Conservation (phyloP, 2,888 invertebrate species). For the Drosophila prostipennis region DNA sequence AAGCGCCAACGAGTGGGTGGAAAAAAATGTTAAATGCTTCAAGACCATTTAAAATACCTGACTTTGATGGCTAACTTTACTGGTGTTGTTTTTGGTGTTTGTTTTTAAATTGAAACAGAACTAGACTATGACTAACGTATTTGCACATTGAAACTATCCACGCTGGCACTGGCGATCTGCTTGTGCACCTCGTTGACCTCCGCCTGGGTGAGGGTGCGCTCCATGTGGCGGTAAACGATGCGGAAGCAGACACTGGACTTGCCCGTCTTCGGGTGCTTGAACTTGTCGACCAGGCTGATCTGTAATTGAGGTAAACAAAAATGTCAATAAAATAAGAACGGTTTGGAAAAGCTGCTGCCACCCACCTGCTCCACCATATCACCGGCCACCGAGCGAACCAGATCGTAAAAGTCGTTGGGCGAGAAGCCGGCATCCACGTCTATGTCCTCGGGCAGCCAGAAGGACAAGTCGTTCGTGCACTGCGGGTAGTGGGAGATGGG, state of each 20-base stretch:
- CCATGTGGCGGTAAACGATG: constrained; percentile 96
- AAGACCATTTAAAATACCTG: constrained; percentile 31
- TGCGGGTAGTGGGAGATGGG: constrained; percentile 94
- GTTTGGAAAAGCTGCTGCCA: fast-evolving
- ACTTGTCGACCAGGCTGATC: constrained; percentile 94
- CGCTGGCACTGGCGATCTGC: constrained; percentile 88
- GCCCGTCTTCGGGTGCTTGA: constrained; percentile 92
- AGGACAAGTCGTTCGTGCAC: constrained; percentile 96
- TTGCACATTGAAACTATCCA: constrained; percentile 81
- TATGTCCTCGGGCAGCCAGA: constrained; percentile 93
- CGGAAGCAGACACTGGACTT: constrained; percentile 94
- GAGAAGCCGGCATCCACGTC: constrained; percentile 86
- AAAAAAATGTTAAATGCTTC: constrained; percentile 45
- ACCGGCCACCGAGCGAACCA: constrained; percentile 94
- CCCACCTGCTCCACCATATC: constrained; percentile 96
- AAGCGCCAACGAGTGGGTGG: constrained; percentile 71
- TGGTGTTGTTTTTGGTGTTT: constrained; percentile 16
- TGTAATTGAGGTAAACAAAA: constrained; percentile 72
- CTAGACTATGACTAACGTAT: constrained; percentile 77
- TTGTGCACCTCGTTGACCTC: constrained; percentile 95
- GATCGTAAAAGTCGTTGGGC: constrained; percentile 95
- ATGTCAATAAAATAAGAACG: fast-evolving
- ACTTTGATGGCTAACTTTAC: constrained; percentile 14
- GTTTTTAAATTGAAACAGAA: constrained; percentile 34
- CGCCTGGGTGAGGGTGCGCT: constrained; percentile 92